These are phyloP conservation scores for Cordilura impudica DNA, from an alignment of 2,888 invertebrate genomes.

Conservation along the genomic window DNA sequence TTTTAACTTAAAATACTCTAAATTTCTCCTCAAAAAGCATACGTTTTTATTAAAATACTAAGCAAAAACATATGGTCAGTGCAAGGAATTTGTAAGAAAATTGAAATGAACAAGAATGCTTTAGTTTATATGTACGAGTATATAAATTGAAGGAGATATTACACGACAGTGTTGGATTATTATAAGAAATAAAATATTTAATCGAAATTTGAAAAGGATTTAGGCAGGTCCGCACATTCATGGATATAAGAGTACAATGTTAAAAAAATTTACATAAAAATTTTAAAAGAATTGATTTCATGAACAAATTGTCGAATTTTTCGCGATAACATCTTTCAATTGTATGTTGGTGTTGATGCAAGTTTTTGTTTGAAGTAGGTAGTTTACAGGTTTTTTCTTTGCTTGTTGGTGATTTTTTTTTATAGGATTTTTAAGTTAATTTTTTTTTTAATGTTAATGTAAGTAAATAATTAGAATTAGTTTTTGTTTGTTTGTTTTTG, in stretches of 20 bases:
- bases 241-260: background rate
- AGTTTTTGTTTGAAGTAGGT: constrained; percentile 48
- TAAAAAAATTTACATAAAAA: background rate
- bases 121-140: background rate
- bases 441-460: constrained; percentile 56
- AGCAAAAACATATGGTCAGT: background rate
- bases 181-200: background rate
- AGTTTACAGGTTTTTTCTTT: constrained; percentile 60
- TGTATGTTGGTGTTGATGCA: constrained; percentile 30
- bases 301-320: constrained; percentile 11
- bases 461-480: constrained; percentile 63
- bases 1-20: constrained; percentile 31
- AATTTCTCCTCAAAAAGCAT: constrained; percentile 19
- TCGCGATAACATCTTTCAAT: constrained; percentile 19
- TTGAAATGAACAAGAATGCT: constrained; percentile 5
- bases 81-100: constrained; percentile 7
- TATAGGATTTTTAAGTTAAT: constrained; percentile 49
- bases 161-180: background rate
- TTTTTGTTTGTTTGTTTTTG: constrained; percentile 52
- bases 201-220: background rate
- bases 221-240: background rate
- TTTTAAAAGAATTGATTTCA: background rate
- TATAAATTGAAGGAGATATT: constrained; percentile 8
- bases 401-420: constrained; percentile 47
- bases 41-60: background rate